Percentiles rank a stretch among this genome's conserved stretches.
These are phyloP conservation scores for Corythaeola cristata DNA, from an alignment of 2,113 vertebrate genomes.

Conservation along the genomic window DNA sequence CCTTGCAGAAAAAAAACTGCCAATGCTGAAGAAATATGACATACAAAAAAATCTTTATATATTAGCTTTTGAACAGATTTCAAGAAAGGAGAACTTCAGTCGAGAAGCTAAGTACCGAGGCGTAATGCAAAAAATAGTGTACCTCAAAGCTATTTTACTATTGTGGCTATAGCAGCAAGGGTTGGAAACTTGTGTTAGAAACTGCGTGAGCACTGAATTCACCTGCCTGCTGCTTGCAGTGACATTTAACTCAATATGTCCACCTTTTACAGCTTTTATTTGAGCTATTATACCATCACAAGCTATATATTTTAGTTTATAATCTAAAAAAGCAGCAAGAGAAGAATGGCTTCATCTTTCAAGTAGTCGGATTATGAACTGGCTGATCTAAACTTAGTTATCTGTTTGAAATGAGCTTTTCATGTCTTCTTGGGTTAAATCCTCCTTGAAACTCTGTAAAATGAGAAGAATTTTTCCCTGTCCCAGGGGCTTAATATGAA, in stretches of 20 bases:
- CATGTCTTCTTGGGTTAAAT: background rate
- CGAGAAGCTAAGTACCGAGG: background rate
- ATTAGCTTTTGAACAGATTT: background rate
- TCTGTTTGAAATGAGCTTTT: background rate
- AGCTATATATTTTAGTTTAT: background rate
- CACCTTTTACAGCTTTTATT: background rate
- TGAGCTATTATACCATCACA: background rate
- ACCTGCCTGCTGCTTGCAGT: background rate
- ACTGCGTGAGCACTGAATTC: background rate
- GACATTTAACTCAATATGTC: background rate
- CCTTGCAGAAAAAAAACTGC: background rate
- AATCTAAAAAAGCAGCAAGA: background rate
- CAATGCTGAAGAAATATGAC: background rate
- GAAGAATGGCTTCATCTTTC: background rate
- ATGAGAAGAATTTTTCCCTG: background rate
- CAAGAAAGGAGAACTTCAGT: background rate
- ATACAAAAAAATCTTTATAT: background rate
- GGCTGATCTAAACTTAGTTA: background rate
- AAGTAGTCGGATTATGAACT: background rate
- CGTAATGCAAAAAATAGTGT: background rate
- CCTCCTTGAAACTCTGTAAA: background rate
- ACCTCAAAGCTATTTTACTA: background rate
- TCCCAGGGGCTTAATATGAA: background rate
- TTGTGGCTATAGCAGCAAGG: background rate
- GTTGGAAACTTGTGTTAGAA: background rate